Evolutionary conservation across 1,140 invertebrate species (phyloP).

Genomic region (Chlorops oryzae): DNA sequence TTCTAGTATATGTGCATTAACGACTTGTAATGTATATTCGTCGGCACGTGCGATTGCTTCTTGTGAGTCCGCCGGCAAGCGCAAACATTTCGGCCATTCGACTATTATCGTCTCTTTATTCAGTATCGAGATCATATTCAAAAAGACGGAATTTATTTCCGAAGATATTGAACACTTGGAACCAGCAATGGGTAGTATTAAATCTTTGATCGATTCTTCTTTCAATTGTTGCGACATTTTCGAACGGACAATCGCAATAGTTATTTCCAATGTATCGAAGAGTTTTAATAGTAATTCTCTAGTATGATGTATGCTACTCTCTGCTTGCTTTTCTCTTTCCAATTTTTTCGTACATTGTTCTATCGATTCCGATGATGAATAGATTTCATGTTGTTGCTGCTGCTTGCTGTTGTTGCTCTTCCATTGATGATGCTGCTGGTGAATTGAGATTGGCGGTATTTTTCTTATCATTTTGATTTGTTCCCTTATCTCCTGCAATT

Average conservation of each 20-base stretch:
- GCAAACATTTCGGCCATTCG: slow-evolving; percentile 42
- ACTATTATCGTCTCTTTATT: slow-evolving; percentile 41
- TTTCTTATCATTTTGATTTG: slow-evolving; percentile 17
- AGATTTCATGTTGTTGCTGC: slow-evolving; percentile 16
- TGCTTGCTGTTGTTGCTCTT: background rate
- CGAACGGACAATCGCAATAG: slow-evolving; percentile 28
- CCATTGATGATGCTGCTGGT: background rate
- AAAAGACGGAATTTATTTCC: slow-evolving; percentile 36
- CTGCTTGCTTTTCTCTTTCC: slow-evolving; percentile 26
- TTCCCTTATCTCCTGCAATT: slow-evolving; percentile 39
- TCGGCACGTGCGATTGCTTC: slow-evolving; percentile 32
- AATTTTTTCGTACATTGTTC: slow-evolving; percentile 11
- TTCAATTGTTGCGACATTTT: slow-evolving; percentile 38
- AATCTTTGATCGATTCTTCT: slow-evolving; percentile 29
- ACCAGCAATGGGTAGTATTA: slow-evolving; percentile 41
- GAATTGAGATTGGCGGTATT: background rate
- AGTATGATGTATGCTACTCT: no score
- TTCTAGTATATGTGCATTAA: slow-evolving; percentile 41
- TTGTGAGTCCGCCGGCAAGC: slow-evolving; percentile 30
- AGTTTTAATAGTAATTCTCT: slow-evolving; percentile 34
- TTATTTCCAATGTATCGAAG: slow-evolving; percentile 29
- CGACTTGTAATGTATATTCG: slow-evolving; percentile 37
- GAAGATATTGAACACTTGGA: slow-evolving; percentile 37
- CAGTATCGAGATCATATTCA: slow-evolving; percentile 38
- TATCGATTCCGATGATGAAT: slow-evolving; percentile 6